Evolutionary conservation across 2,888 invertebrate genomes (phyloP).

Genomic region (Cephonodes hylas): DNA sequence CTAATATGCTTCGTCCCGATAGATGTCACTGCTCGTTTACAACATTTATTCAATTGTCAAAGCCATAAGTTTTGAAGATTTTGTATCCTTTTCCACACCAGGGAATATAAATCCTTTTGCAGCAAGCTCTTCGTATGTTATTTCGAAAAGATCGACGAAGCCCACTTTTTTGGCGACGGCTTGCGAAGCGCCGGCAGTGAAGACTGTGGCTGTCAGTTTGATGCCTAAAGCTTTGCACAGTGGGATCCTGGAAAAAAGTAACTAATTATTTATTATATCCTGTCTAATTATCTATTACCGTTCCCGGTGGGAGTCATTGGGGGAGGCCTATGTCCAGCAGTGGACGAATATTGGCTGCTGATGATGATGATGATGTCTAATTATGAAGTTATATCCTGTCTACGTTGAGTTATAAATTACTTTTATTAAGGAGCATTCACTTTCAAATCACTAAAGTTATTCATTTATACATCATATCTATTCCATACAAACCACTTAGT

Average conservation of each 20-base stretch:
- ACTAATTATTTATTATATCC: slow-evolving; percentile 1
- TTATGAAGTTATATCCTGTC: too few relatives aligned
- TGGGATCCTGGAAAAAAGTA: slow-evolving; percentile 57
- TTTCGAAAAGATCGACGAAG: slow-evolving; percentile 61
- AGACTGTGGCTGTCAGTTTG: slow-evolving; percentile 73
- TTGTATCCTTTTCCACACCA: slow-evolving; percentile 62
- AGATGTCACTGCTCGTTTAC: neutral
- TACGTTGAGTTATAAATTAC: too few relatives aligned
- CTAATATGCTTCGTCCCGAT: neutral
- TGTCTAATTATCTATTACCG: too few relatives aligned
- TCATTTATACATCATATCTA: too few relatives aligned
- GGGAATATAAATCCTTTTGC: slow-evolving; percentile 64
- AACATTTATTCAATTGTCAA: slow-evolving; percentile 45
- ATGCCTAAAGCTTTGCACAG: slow-evolving; percentile 74
- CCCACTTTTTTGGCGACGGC: slow-evolving; percentile 74
- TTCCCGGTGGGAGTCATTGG: too few relatives aligned
- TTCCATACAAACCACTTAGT: too few relatives aligned
- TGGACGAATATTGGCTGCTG: too few relatives aligned
- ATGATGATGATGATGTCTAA: too few relatives aligned
- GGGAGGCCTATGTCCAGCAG: too few relatives aligned
- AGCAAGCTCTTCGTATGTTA: slow-evolving; percentile 71
- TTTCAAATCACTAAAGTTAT: too few relatives aligned
- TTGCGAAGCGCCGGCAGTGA: slow-evolving; percentile 78
- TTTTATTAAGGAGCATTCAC: too few relatives aligned
- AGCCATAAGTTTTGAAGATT: slow-evolving; percentile 71